A percentile compares a stretch with the other conserved stretches of the same genome.
These are phyloP conservation scores for Elachura formosa DNA, from an alignment of 2,113 vertebrate genomes.

Conservation along the genomic window DNA sequence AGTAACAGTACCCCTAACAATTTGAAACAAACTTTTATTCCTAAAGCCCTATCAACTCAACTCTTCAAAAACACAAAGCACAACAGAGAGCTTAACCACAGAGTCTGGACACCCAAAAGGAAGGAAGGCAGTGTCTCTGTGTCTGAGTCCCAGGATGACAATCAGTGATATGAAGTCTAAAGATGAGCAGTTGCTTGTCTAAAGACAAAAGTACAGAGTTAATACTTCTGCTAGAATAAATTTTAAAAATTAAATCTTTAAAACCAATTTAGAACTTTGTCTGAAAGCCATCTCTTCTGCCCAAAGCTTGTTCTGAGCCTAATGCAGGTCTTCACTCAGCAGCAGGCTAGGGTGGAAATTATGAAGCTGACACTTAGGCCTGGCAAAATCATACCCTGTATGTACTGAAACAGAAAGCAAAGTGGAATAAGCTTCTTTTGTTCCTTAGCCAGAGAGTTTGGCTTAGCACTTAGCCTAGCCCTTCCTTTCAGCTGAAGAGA, in stretches of 20 bases:
- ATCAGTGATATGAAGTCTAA: background rate
- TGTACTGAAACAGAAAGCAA: background rate
- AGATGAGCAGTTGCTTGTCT: background rate
- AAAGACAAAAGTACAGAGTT: background rate
- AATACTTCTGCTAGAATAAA: background rate
- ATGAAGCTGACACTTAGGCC: background rate
- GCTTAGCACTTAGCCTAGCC: background rate
- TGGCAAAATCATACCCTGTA: background rate
- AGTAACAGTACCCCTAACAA: background rate
- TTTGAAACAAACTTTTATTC: background rate
- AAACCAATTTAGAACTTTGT: background rate
- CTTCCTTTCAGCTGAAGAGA: background rate
- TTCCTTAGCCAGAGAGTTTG: background rate
- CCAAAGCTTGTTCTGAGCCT: background rate
- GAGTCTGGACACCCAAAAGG: background rate
- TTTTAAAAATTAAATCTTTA: background rate
- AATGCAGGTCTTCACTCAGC: background rate
- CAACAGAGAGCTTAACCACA: background rate
- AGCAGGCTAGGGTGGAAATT: background rate
- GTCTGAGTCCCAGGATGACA: background rate
- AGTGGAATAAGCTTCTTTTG: background rate
- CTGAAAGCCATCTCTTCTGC: background rate
- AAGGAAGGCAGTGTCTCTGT: fast-evolving
- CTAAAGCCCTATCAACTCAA: background rate
- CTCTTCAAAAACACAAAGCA: background rate